Evolutionary conservation across 2,888 invertebrate species (phyloP).

Genomic region (Leptinotarsa haldemani): DNA sequence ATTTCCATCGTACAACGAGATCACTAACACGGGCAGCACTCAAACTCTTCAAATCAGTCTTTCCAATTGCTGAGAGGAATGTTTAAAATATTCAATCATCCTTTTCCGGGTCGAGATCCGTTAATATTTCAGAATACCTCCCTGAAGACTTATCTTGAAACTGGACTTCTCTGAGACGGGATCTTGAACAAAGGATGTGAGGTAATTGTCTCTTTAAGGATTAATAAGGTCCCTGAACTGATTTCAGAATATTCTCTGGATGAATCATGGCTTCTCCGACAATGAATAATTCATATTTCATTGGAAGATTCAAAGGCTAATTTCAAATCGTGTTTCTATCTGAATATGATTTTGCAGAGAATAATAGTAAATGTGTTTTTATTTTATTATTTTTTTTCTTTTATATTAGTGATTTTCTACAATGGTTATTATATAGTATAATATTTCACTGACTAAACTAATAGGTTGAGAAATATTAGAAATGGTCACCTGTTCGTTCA

Average conservation of each 20-base stretch:
- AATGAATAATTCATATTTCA: not conserved
- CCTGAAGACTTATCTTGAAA: not conserved
- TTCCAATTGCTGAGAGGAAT: not conserved
- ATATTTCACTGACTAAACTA: too few relatives aligned
- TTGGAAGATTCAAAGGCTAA: not conserved
- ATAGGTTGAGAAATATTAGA: too few relatives aligned
- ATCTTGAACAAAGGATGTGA: not conserved
- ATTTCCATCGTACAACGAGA: too few relatives aligned
- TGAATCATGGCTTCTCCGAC: not conserved
- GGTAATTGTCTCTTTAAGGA: slow-evolving; percentile 6
- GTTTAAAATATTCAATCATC: slow-evolving; percentile 7
- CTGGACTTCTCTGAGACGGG: not conserved
- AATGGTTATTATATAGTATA: too few relatives aligned
- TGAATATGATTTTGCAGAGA: too few relatives aligned
- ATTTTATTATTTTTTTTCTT: too few relatives aligned
- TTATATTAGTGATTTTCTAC: too few relatives aligned
- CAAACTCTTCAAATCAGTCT: not conserved
- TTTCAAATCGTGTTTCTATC: too few relatives aligned
- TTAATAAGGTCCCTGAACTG: slow-evolving; percentile 3
- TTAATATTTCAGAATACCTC: slow-evolving; percentile 6
- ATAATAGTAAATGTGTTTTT: too few relatives aligned
- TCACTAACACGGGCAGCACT: too few relatives aligned
- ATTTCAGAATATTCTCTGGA: not conserved
- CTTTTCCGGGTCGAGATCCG: not conserved
- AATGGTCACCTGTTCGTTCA: too few relatives aligned